Evolutionary conservation across 2,888 invertebrate genomes (phyloP).

Genomic region (Ferdinandea cuprea): DNA sequence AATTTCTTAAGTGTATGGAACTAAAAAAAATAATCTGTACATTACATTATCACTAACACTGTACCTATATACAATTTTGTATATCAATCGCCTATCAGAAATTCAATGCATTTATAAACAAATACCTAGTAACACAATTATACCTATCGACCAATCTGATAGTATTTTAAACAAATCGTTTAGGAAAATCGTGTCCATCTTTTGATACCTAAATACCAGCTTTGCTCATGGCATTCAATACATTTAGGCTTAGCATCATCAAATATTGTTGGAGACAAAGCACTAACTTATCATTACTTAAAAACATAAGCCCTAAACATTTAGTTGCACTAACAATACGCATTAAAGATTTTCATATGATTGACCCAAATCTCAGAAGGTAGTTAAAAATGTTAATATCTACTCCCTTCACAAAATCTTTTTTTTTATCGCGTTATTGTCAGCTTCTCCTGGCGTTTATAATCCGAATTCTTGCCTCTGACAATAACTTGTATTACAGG

Average conservation of each 20-base stretch:
- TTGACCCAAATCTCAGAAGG: no score
- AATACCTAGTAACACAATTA: not conserved
- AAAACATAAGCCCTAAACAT: not conserved
- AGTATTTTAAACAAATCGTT: not conserved
- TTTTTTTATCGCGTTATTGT: not conserved
- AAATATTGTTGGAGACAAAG: no score
- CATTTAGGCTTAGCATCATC: not conserved
- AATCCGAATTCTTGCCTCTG: not conserved
- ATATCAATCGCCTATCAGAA: no score
- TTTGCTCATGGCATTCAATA: not conserved
- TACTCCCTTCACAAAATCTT: conserved; percentile 1
- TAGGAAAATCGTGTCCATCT: not conserved
- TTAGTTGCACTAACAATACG: not conserved
- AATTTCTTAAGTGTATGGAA: no score
- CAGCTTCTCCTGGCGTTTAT: not conserved
- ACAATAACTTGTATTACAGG: conserved; percentile 19
- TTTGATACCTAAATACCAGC: not conserved
- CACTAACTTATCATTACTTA: not conserved
- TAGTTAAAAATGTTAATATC: conserved; percentile 20
- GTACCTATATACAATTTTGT: no score
- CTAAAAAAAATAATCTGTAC: no score
- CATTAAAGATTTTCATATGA: conserved; percentile 26
- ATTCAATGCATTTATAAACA: no score
- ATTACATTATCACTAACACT: no score
- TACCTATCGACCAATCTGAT: not conserved